A percentile compares a stretch with the other conserved stretches of the same genome.
phyloP scores from a whole-genome alignment of 2,113 vertebrate species.

The Sakesphorus luctuosus region DNA sequence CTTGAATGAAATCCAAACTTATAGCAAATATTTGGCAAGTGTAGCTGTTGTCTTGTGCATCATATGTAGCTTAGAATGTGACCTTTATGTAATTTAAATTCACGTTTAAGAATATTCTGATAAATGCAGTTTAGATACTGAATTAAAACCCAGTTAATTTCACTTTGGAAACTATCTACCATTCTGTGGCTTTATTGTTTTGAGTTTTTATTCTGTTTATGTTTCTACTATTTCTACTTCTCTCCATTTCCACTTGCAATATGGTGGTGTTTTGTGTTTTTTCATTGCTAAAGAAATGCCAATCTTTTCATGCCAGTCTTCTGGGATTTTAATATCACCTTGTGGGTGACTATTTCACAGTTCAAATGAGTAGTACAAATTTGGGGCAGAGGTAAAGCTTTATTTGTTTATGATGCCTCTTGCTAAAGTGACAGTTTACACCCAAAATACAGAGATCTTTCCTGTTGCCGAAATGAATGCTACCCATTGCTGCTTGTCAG shows the following conservation, averaged over 20 bases:
- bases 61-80: background rate
- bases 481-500: conserved; percentile 45
- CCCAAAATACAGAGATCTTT: conserved; percentile 21
- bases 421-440: background rate
- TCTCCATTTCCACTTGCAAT: background rate
- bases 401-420: background rate
- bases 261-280: background rate
- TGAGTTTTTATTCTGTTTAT: background rate
- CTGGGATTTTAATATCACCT: background rate
- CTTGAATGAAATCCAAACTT: conserved; percentile 44
- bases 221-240: background rate
- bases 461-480: background rate
- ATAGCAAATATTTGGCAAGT: conserved; percentile 10
- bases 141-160: background rate
- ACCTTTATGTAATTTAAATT: background rate
- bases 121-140: background rate
- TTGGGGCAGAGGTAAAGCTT: background rate
- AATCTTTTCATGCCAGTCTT: background rate
- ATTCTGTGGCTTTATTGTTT: background rate
- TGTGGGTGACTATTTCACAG: background rate
- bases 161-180: background rate
- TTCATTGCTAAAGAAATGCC: background rate
- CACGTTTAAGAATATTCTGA: background rate
- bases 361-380: background rate
- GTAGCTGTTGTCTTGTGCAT: conserved; percentile 32